Evolutionary conservation across 2,888 invertebrate species (phyloP), one percentile per base, ranked within the genome.

Genomic region (Belgica antarctica): DNA sequence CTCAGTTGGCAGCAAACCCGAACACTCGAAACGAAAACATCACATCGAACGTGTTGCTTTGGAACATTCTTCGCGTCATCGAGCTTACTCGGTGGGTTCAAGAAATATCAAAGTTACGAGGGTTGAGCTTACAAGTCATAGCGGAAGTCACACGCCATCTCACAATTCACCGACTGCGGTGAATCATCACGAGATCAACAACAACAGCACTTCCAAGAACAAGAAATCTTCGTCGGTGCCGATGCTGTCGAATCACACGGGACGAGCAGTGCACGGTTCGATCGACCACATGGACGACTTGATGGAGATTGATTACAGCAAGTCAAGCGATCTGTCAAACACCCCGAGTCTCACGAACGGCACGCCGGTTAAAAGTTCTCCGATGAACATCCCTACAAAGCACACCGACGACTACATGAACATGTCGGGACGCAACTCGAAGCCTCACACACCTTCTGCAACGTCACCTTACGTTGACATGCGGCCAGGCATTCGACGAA

Each of bases 1-100:
- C 80, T 93, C 93, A 25, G 89, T 94, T 73, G 94, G 94, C 22
- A 92, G 92, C 70, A 85, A 89, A 73, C 89, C 90, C 1, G 88
- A 89, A 73, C 83, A 84, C 71, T 81, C 81, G 7, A 85, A 83
- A 77, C 81, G 83, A 75, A 81, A 81, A 73, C 81, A 82, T 70
- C 78, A 80, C n/a, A 76, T 81, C 71, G 80, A 77, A 72, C 76
- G 79, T 65, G 80, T 81, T 72, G 80, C 81, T 5, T 76, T 77
- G 15, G 84, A 83, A 74, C 76, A 75, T 65, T 76, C 72, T 69
- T 81, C 83, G 41, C 82, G 90, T 68, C 87, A 86, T 59, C 83
- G 91, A 74, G 90, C 91, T 4, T 90, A 87, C 80, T 90, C 90
- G 70, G 89, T 90, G 65, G 92, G 92, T 24, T 88, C 88, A 85